Evolutionary conservation across 2,888 invertebrate species (phyloP), one percentile per base, ranked within the genome.

Genomic region (Elgonia sp.): DNA sequence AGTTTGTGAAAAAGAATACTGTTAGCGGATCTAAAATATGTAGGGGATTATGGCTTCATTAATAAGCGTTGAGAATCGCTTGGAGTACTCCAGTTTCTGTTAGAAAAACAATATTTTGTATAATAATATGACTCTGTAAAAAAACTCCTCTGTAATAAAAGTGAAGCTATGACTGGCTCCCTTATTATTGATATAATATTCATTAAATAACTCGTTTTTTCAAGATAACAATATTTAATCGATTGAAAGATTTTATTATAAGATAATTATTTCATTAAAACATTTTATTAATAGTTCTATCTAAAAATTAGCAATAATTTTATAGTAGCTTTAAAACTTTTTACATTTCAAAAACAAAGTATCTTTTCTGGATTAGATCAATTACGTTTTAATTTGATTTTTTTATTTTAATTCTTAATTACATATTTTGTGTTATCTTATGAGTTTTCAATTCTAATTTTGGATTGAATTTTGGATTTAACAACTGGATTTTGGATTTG

Each of bases 41-140:
- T 69, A 39, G 37, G 57, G 20, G 53, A 65, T 80, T 85, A 75
- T 62, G 69, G 80, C 75, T 80, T 86, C 85, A 81, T 81, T 80
- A 81, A 80, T 75, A 60, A 85, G 69, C 67, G 81, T 69, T 21
- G 60, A 70, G 37, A 69, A 80, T 85, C 62, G 29, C 63, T 55
- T 63, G 18, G 53, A 29, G 20, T 67, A 42, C 69, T 80, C 80
- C 50, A 57, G 40, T 73, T 79, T 57, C 73, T 37, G 29, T 40
- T 65, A n/a, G 60, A 53, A 60, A 73, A 73, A 80, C 40, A 73
- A 65, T 69, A 39, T 69, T 70, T 6, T 67, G 18, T 18, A n/a
- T 57, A 72, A 57, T 72, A 75, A 70, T 39, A 10, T n/a, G 7
- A n/a, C 16, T 46, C 2, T 10, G 46, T 16, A 46, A 46, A 46